Base-by-base conservation (phyloP, 1,140 invertebrate species). In the Drosophila kepulauana region DNA sequence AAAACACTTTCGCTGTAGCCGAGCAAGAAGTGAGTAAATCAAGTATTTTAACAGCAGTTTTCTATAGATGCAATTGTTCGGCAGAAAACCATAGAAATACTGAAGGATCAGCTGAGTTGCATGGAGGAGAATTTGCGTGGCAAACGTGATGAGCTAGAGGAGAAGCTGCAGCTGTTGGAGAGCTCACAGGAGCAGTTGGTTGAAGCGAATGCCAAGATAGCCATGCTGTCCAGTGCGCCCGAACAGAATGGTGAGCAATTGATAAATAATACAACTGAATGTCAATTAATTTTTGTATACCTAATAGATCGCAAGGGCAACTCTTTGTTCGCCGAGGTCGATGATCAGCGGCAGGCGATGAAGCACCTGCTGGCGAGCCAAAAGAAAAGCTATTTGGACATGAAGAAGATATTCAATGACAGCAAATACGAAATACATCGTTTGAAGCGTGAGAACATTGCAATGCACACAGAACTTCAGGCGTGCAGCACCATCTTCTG, bases 261-360 rank as follows among this genome's bases (percentile, higher is more conserved):
- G 0, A 10, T 11, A 38, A 38, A 38, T 38, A 38, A 38, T 7
- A 33, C 30, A 33, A 25, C 20, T 25, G 20, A 25, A 25, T 25
- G 20, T 25, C 10, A 46, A 57, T 5, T 5, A 5, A 8, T 30
- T 20, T 1, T 25, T 25, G 20, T 25, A 25, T 25, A 25, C 3
- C 20, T 13, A 10, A n/a, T 11, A 89, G 92, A 92, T 54, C 88
- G 82, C 57, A 92, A 92, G 91, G 94, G 94, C 0, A 94, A 94
- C 79, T 94, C 94, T 0, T 59, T 94, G 20, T 94, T 94, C 54
- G 94, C 93, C 5, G 94, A 94, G 73, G 93, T 94, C 0, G 94
- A 94, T 68, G 93, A 94, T 76, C 93, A 93, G 64, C 91, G 93
- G 7, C 92, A 93, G 48, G 88, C 86, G 25, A 85, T 93, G 75